Base-by-base conservation (phyloP, 2,797 vertebrate genomes). In the Sebastes hopkinsi region DNA sequence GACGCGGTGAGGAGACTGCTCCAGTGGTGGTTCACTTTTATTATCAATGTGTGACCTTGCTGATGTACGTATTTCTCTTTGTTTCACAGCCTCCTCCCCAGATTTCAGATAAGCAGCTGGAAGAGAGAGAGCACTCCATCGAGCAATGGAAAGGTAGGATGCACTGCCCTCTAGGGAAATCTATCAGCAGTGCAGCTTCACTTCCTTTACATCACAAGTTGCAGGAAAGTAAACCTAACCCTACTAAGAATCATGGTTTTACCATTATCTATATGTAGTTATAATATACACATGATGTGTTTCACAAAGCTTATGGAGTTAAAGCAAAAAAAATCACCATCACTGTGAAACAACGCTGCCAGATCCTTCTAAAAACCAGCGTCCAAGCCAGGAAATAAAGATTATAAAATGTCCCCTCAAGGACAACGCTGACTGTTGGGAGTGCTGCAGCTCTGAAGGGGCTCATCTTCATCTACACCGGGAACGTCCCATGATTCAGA, bases 101-200 rank as follows among this genome's bases (percentile, higher is more conserved):
- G 90, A 99, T 99, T 84, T 98, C 97, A 67, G 98, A 99, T 88
- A 97, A 98, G 65, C 98, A 99, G 61, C 86, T 99, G 86, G 98
- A 99, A 88, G 98, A 99, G 94, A 95, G 98, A 88, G 98, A 99
- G 79, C 98, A 99, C 92, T 97, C 94, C 67, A 99, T 99, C 60
- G 97, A 99, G 85, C 98, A 99, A 60, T 99, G 98, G 98, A 99
- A 99, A 99, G 98, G 98, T 99, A 94, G 73, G 88, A 55, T n/a
- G 32, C 79, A 67, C 85, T 74, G 87, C 89, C 91, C 88, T 84
- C 93, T 92, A 82, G 78, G 36, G 89, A 67, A 77, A 58, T 5
- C 16, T 3, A 4, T 8, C 72, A 16, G 72, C 3, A 85, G 20
- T 82, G 70, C 87, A 87, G 20, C 30, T 59, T 27, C 20, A 22